Evolutionary conservation across 2,888 invertebrate species (phyloP), one percentile per base, ranked within the genome.

Genomic region (Parnassius smintheus): DNA sequence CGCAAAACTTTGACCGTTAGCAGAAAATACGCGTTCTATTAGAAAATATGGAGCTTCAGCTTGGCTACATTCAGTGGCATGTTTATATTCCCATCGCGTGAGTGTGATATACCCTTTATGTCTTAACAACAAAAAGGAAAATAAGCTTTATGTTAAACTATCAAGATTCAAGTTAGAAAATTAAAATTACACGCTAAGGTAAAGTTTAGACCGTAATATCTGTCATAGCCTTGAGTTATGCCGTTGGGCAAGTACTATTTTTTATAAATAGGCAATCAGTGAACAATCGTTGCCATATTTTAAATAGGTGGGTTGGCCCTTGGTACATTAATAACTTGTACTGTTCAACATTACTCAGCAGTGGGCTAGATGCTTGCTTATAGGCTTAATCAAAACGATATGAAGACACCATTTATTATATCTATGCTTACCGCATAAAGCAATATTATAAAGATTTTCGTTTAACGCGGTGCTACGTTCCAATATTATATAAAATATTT

Each of bases 11-110:
- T 77, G 81, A 82, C 84, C 86, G 84, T 90, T 88, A 88, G 77
- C 81, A 82, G 79, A 81, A 89, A 88, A 86, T 88, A 87, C 84
- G 82, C 82, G 81, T 86, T 82, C 85, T 88, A 89, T 85, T 85
- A 86, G 78, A 81, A 88, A 86, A 86, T 85, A 85, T 85, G 77
- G 77, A 78, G 81, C 68, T 72, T 72, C 74, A 73, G 74, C 74
- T 71, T 67, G 70, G 68, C 69, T 65, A 62, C 71, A 67, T 71
- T 68, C 71, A 71, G 72, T 75, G 73, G 71, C 72, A 72, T 72
- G 74, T 76, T 78, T 77, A 78, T 79, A 75, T 74, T 75, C 75
- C 66, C 70, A 76, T 77, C 75, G 78, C 76, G 77, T 78, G 76
- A 75, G 71, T 71, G 67, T 72, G 71, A 74, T 68, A 65, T 55